Conservation (phyloP, 2,113 vertebrate genomes). For the Rana temporaria region DNA sequence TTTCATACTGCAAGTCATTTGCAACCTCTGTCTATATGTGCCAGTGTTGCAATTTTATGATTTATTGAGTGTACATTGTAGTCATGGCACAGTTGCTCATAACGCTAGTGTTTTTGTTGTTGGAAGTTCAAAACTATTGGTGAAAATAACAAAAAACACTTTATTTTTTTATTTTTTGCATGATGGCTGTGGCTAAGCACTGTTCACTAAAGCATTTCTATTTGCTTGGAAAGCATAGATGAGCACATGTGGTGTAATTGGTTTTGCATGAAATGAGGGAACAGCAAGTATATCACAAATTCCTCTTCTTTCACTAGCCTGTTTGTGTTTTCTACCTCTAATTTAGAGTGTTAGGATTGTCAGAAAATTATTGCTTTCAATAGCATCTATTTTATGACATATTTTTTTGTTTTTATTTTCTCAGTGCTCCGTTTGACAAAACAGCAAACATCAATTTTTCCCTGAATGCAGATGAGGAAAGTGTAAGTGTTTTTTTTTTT, state of each 20-base stretch:
- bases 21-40: not conserved
- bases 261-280: constrained; percentile 4
- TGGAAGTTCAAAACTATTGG: constrained; percentile 34
- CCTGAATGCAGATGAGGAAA: constrained; percentile 70
- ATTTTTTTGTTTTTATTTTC: not conserved
- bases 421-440: constrained; percentile 75
- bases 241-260: not conserved
- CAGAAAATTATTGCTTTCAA: not conserved
- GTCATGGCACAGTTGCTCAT: not conserved
- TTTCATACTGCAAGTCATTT: too few relatives aligned
- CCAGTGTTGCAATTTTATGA: not conserved
- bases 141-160: not conserved
- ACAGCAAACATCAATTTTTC: constrained; percentile 73
- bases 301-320: not conserved
- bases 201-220: not conserved
- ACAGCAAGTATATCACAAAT: not conserved
- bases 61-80: not conserved
- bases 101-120: not conserved
- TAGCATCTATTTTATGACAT: not conserved
- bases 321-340: too few relatives aligned
- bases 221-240: not conserved
- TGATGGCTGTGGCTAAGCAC: constrained; percentile 3
- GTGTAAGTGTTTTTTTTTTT: constrained; percentile 63
- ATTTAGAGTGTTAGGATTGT: too few relatives aligned
- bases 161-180: not conserved